Evolutionary conservation across 1,140 invertebrate genomes (phyloP).

Genomic region (Caenorhabditis inopinata): DNA sequence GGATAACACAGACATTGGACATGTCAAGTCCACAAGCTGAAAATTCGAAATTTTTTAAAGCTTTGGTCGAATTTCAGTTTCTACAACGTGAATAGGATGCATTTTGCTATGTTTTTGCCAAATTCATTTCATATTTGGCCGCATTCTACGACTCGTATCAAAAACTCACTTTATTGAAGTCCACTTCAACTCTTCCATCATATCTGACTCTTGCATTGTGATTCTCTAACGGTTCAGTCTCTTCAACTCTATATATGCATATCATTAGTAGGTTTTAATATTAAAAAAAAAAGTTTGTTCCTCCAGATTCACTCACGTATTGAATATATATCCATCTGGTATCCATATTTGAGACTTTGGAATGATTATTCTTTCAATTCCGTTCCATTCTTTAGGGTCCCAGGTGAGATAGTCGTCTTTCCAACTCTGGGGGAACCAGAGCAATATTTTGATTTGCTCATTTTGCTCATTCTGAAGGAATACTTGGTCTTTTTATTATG

Average conservation of each 20-base stretch:
- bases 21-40: constrained; percentile 38
- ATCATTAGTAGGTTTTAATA: too few species aligned
- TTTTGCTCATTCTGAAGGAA: constrained; percentile 39
- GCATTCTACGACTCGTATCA: too few species aligned
- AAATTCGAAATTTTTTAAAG: too few species aligned
- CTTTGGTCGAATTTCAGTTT: too few species aligned
- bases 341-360: constrained; percentile 39
- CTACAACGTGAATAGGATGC: too few species aligned
- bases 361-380: constrained; percentile 36
- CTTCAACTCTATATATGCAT: too few species aligned
- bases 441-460: constrained; percentile 44
- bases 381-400: constrained; percentile 39
- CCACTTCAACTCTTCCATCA: constrained; percentile 42
- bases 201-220: constrained; percentile 40
- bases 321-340: constrained; percentile 47
- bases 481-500: too few species aligned
- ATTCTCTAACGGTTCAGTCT: constrained; percentile 34
- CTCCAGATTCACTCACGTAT: constrained; percentile 25
- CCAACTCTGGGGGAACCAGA: constrained; percentile 46
- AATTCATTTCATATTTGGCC: too few species aligned
- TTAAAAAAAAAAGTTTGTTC: too few species aligned
- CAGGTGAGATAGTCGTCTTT: constrained; percentile 20
- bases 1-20: constrained; percentile 11
- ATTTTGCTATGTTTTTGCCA: too few species aligned
- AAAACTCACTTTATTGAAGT: constrained; percentile 41